These are phyloP conservation scores for Rhagoletis pomonella DNA, from an alignment of 1,140 invertebrate genomes.

Conservation along the genomic window DNA sequence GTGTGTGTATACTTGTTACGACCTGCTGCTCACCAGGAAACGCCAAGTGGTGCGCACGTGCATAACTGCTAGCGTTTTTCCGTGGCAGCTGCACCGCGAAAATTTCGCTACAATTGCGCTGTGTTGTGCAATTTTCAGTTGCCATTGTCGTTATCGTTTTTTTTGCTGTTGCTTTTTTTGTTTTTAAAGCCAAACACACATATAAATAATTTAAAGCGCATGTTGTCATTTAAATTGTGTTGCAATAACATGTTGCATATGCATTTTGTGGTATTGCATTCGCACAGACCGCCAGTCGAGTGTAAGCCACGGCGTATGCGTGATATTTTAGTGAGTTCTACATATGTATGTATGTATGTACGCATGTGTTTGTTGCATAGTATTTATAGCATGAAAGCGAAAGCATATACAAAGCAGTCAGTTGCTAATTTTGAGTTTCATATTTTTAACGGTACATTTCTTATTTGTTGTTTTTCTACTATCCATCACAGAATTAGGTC, in stretches of 20 bases:
- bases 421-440: neutral
- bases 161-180: neutral
- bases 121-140: neutral
- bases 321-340: neutral
- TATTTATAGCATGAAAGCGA: neutral
- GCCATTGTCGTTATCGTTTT: neutral
- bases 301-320: conserved; percentile 4
- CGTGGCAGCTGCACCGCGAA: conserved; percentile 37
- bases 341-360: neutral
- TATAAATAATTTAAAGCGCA: conserved; percentile 40
- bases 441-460: neutral
- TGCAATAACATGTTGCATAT: conserved; percentile 1
- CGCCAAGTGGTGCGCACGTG: neutral
- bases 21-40: neutral
- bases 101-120: conserved; percentile 31
- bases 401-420: neutral
- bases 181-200: neutral
- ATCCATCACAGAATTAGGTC: neutral
- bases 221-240: conserved; percentile 29
- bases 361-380: neutral
- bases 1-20: neutral
- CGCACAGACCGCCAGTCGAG: neutral
- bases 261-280: neutral
- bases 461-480: neutral
- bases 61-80: conserved; percentile 17